Evolutionary conservation across 2,797 vertebrate genomes (phyloP), one percentile per base, ranked within the genome.

Genomic region (Hippoglossus hippoglossus): DNA sequence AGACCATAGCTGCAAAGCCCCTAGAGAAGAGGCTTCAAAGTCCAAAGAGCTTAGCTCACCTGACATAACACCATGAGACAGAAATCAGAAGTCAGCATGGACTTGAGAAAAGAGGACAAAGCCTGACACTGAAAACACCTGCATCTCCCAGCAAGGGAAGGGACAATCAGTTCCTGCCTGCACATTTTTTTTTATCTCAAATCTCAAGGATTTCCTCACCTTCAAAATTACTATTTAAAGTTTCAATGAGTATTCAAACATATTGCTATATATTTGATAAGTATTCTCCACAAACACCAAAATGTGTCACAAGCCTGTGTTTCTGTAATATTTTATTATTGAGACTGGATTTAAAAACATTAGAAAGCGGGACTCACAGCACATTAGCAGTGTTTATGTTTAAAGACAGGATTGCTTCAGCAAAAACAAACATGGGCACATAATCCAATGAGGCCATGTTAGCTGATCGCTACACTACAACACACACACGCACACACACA

Each of bases 361-460:
- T 16, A 44, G 24, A 72, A 44, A 64, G 41, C 1, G 24, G 15
- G 24, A 61, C 44, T 1, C 21, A 26, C 13, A 36, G 61, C 22
- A 50, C 44, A 62, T 74, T 52, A 62, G 36, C 39, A 3, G 67
- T 67, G 71, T 84, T 87, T 71, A 66, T 79, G 68, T 82, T 80
- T 73, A 57, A 21, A 81, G 65, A 36, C 49, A 60, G 65, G 71
- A 64, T 46, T 21, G 59, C 46, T 64, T 67, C 51, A 71, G 63
- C 31, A 53, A 82, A 83, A 84, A 88, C 76, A 88, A 88, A 82
- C 75, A 82, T 2, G 21, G 47, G 8, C 25, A 75, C 63, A 84
- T 73, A 73, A 74, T 68, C 61, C 71, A 65, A 62, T 39, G 57
- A 72, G 62, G 68, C 44, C 6, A 1, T 8, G 62, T 60, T 67